These are phyloP conservation scores for Antrozous pallidus DNA, from an alignment of 2,797 vertebrate genomes.

Conservation along the genomic window DNA sequence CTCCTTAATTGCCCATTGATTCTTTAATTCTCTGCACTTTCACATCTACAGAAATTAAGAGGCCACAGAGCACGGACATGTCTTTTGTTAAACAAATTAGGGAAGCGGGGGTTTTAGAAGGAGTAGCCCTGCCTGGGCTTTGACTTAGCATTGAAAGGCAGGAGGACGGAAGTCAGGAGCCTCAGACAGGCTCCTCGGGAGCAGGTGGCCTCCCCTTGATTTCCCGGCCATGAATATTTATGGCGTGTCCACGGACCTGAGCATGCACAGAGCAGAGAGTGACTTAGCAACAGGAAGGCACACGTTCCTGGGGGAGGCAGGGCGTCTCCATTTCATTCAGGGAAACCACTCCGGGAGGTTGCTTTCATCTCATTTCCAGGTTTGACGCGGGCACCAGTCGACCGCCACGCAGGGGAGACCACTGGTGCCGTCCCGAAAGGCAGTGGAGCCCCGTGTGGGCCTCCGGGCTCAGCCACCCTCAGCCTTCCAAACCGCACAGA, in stretches of 20 bases:
- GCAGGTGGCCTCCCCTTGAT: not conserved
- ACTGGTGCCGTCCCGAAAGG: not conserved
- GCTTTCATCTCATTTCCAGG: not conserved
- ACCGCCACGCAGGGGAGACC: not conserved
- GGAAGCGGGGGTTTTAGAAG: constrained; percentile 6
- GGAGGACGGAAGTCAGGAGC: not conserved
- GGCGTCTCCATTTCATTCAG: not conserved
- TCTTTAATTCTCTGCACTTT: constrained; percentile 76
- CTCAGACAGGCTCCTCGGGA: not conserved
- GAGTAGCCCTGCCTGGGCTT: not conserved
- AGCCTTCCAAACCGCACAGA: not conserved
- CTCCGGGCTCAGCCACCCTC: not conserved
- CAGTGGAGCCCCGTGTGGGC: not conserved
- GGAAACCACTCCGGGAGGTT: not conserved
- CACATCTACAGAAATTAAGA: constrained; percentile 72
- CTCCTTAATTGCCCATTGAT: constrained; percentile 77
- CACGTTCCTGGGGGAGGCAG: not conserved
- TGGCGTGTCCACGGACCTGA: not conserved
- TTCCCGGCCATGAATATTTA: constrained; percentile 30
- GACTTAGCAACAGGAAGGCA: not conserved
- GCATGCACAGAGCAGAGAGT: not conserved
- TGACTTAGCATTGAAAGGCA: not conserved
- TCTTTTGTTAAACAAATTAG: constrained; percentile 68
- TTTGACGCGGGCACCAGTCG: not conserved
- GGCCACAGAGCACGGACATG: constrained; percentile 62